Evolutionary conservation across 2,888 invertebrate species (phyloP).

Genomic region (Argynnis bischoffii): DNA sequence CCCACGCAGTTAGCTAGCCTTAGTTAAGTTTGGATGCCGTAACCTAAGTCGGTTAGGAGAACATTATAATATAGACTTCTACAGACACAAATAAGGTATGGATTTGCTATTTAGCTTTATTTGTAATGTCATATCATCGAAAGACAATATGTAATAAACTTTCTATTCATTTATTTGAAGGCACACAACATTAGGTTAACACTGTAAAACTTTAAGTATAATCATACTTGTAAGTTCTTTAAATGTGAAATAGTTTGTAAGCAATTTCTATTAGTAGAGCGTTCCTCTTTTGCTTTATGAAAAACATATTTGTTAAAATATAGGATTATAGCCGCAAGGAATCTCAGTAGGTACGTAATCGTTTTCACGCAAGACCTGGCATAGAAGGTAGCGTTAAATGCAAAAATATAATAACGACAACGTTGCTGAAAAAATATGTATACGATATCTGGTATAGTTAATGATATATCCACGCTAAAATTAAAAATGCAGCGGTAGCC

Average conservation of each 20-base stretch:
- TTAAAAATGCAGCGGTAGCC: too few species aligned
- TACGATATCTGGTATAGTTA: not conserved
- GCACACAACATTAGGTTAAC: not conserved
- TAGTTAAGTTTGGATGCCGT: too few species aligned
- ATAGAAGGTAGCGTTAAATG: conserved; percentile 21
- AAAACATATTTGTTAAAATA: conserved; percentile 9
- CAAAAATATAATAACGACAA: conserved; percentile 19
- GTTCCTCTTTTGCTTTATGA: conserved; percentile 6
- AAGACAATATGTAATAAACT: too few species aligned
- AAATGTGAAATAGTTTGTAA: not conserved
- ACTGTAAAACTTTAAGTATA: not conserved
- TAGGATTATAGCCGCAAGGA: conserved; percentile 6
- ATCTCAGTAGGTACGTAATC: conserved; percentile 13
- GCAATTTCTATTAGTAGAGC: not conserved
- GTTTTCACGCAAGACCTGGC: conserved; percentile 23
- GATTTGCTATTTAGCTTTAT: too few species aligned
- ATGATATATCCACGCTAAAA: not conserved
- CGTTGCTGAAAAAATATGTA: not conserved
- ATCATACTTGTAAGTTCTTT: not conserved
- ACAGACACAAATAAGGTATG: too few species aligned
- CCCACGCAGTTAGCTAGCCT: too few species aligned
- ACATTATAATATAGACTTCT: too few species aligned
- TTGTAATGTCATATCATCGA: too few species aligned
- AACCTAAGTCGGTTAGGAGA: too few species aligned
- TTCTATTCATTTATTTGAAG: too few species aligned